Conservation (phyloP, 2,113 vertebrate genomes). For the Ellobius talpinus region DNA sequence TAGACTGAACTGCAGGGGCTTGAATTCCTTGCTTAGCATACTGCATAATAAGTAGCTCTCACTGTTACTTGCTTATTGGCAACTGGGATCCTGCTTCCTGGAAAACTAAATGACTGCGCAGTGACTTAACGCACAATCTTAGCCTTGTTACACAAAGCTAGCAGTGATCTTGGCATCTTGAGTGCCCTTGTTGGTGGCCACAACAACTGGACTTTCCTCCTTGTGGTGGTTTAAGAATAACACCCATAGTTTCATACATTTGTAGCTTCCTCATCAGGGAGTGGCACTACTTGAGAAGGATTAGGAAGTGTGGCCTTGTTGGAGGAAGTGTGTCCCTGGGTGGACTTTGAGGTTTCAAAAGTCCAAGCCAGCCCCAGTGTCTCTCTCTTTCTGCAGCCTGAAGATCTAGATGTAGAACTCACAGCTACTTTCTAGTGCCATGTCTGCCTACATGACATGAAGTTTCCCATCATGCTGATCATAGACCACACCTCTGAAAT, state of each 20-base stretch:
- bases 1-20: neutral
- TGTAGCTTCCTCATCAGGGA: neutral
- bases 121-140: neutral
- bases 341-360: neutral
- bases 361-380: neutral
- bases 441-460: no score
- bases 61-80: neutral
- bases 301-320: neutral
- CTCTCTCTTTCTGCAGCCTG: neutral
- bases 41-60: neutral
- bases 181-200: neutral
- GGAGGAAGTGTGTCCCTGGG: neutral
- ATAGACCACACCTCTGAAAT: neutral
- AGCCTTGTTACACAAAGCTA: neutral
- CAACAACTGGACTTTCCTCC: neutral
- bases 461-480: neutral
- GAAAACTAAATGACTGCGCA: neutral
- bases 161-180: neutral
- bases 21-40: neutral
- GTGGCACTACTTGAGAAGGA: neutral
- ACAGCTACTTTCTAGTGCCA: neutral
- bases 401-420: neutral
- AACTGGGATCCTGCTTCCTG: neutral
- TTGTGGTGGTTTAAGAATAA: neutral
- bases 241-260: neutral